Conservation (phyloP, 2,888 invertebrate species). For the Synanthedon tipuliformis region DNA sequence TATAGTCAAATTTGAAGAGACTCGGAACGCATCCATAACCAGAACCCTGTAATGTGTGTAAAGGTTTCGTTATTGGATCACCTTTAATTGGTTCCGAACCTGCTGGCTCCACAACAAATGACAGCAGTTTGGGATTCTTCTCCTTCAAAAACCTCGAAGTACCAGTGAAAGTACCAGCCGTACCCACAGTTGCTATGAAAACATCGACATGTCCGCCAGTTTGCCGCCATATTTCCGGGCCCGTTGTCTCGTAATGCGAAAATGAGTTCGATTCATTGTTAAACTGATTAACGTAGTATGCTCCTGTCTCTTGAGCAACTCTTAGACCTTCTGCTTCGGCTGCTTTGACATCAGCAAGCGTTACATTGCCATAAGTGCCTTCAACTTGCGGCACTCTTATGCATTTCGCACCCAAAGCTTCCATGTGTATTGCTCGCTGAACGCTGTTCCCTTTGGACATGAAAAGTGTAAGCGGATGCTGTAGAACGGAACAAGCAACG, state of each 20-base stretch:
- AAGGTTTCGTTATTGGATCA: constrained; percentile 45
- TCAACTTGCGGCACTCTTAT: constrained; percentile 56
- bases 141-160: constrained; percentile 52
- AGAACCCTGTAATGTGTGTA: constrained; percentile 57
- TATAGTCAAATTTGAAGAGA: constrained; percentile 43
- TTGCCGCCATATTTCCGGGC: constrained; percentile 60
- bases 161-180: constrained; percentile 53
- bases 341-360: constrained; percentile 43
- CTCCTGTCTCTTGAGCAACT: constrained; percentile 36
- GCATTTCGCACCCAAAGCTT: constrained; percentile 56
- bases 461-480: constrained; percentile 49
- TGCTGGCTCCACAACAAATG: constrained; percentile 50
- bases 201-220: constrained; percentile 54
- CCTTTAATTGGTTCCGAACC: constrained; percentile 57
- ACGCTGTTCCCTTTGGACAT: constrained; percentile 60
- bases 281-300: constrained; percentile 55
- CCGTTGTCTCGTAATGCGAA: constrained; percentile 51
- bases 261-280: constrained; percentile 39
- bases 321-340: constrained; percentile 43
- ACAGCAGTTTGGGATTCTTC: constrained; percentile 35
- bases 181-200: constrained; percentile 53
- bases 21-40: constrained; percentile 54
- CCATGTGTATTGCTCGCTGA: constrained; percentile 58
- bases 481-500: constrained; percentile 52
- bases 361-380: constrained; percentile 56